A percentile compares a stretch with the other conserved stretches of the same genome.
phyloP scores from a whole-genome alignment of 2,888 invertebrate genomes.

The Anthoptus insignis region DNA sequence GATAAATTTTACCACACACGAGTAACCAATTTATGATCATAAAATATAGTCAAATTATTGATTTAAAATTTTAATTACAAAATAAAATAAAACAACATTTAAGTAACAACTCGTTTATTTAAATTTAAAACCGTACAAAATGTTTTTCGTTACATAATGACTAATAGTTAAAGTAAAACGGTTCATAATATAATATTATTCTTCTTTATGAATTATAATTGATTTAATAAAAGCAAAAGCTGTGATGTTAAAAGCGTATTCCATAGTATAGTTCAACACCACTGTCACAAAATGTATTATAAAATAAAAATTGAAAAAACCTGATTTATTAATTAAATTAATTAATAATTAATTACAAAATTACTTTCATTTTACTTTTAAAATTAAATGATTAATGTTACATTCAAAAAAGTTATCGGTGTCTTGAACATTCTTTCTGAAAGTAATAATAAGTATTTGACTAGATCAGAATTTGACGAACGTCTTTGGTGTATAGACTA shows the following conservation, averaged over 20 bases:
- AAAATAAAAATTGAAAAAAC: too few relatives aligned
- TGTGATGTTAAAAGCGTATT: constrained; percentile 23
- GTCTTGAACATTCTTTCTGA: too few relatives aligned
- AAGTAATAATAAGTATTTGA: constrained; percentile 15
- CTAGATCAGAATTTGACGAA: constrained; percentile 11
- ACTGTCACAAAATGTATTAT: background rate
- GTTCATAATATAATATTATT: constrained; percentile 14
- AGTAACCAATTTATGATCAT: too few relatives aligned
- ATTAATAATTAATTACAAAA: background rate
- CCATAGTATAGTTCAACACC: background rate
- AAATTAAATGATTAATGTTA: background rate
- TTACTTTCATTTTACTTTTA: background rate
- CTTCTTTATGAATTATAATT: background rate
- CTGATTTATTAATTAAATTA: too few relatives aligned
- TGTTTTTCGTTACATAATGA: constrained; percentile 39
- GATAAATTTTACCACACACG: too few relatives aligned
- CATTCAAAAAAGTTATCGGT: background rate
- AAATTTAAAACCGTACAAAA: constrained; percentile 58
- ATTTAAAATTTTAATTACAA: too few relatives aligned
- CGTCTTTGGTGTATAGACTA: constrained; percentile 17
- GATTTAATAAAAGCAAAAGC: constrained; percentile 28
- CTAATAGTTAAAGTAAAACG: constrained; percentile 8
- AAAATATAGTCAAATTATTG: too few relatives aligned
- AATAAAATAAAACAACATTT: constrained; percentile 49
- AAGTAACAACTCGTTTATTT: constrained; percentile 56